Percentiles rank a stretch among this genome's conserved stretches.
Evolutionary conservation across 1,140 invertebrate species (phyloP).

Genomic region (Panonychus citri): DNA sequence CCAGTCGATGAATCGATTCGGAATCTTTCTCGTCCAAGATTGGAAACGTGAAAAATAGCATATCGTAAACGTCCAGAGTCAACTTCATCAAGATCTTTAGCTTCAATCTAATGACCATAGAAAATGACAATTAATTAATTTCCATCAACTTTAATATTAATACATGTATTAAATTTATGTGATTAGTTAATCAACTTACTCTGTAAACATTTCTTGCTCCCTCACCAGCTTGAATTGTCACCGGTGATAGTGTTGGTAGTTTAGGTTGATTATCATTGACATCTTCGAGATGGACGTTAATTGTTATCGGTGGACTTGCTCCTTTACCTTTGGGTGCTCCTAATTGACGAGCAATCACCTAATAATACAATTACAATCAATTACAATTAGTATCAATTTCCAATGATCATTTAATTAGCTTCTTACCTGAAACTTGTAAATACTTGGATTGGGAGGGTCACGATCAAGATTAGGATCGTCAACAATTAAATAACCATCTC

Average conservation of each 20-base stretch:
- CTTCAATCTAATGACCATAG: conserved; percentile 23
- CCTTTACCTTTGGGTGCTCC: conserved; percentile 33
- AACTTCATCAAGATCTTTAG: conserved; percentile 58
- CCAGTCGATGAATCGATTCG: conserved; percentile 54
- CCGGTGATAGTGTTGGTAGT: conserved; percentile 44
- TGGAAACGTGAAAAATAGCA: conserved; percentile 64
- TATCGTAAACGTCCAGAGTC: conserved; percentile 56
- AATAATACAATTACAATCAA: conserved; percentile 1
- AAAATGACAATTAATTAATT: neutral
- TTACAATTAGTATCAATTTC: neutral
- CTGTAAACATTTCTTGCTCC: conserved; percentile 45
- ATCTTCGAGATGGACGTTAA: conserved; percentile 50
- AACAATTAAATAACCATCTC: conserved; percentile 44
- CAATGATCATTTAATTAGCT: neutral
- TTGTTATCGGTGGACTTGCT: conserved; percentile 49
- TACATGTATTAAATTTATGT: neutral
- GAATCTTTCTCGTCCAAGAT: conserved; percentile 62
- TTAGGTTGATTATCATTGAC: conserved; percentile 62
- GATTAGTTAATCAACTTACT: conserved; percentile 21
- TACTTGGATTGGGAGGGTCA: conserved; percentile 58
- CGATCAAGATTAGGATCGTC: conserved; percentile 58
- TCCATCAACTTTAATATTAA: neutral
- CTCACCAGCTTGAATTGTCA: conserved; percentile 55
- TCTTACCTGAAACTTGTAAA: conserved; percentile 49
- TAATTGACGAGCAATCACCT: conserved; percentile 46